These are phyloP conservation scores for Epistrophe grossulariae DNA, from an alignment of 2,888 invertebrate species.

Conservation along the genomic window DNA sequence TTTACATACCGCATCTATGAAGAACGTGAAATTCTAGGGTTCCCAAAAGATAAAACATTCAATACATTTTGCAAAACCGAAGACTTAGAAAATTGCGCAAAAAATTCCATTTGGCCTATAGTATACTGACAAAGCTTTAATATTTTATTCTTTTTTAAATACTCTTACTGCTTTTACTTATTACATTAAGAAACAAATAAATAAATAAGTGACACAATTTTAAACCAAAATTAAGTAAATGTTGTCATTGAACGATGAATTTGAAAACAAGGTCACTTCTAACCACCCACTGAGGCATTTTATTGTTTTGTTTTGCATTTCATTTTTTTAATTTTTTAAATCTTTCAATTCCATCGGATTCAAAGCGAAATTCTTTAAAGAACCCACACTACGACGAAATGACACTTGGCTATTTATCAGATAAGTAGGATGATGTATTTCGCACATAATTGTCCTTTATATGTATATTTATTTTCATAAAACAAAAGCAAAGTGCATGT, in stretches of 20 bases:
- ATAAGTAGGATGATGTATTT: constrained; percentile 34
- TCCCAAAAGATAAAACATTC: constrained; percentile 91
- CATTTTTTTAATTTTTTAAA: constrained; percentile 48
- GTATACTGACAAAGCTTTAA: constrained; percentile 82
- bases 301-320: constrained; percentile 33
- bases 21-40: constrained; percentile 97
- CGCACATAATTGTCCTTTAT: constrained; percentile 28
- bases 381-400: constrained; percentile 47
- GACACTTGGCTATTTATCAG: constrained; percentile 62
- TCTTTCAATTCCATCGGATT: constrained; percentile 23
- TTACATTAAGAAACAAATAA: constrained; percentile 37
- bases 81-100: constrained; percentile 87
- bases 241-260: constrained; percentile 22
- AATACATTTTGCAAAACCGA: constrained; percentile 88
- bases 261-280: constrained; percentile 41
- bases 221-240: background rate
- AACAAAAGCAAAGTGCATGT: constrained; percentile 21
- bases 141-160: constrained; percentile 10
- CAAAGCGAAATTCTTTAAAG: constrained; percentile 35
- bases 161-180: constrained; percentile 49
- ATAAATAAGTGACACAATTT: constrained; percentile 53
- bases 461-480: constrained; percentile 31
- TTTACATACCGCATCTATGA: constrained; percentile 98
- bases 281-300: constrained; percentile 1
- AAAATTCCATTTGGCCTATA: constrained; percentile 91